Base-by-base conservation (phyloP, 2,888 invertebrate species). In the Lucinisca nassula region DNA sequence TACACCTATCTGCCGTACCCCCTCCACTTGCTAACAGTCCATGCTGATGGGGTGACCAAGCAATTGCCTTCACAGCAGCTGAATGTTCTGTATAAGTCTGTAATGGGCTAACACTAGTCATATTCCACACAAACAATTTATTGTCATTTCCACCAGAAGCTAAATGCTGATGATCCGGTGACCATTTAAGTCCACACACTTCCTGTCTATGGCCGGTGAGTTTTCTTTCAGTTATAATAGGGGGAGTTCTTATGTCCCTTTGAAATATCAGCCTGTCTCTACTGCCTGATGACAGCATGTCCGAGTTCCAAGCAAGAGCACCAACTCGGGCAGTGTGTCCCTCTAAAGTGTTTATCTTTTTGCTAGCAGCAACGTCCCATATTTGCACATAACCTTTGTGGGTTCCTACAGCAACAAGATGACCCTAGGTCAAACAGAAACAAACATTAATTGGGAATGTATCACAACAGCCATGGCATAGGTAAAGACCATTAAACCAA, bases 121-220 rank as follows among this genome's bases (percentile, higher is more conserved):
- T 97, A 95, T 97, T 97, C 99, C 99, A 99, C 10, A 99, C 98
- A 96, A 98, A 98, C 78, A 99, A 97, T 94, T 98, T 98, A 97
- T 99, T 99, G 96, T 99, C 99, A 96, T 99, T 99, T 80, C 99
- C 99, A 49, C 99, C 99, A 49, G 99, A 99, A 0, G 99, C 99
- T 81, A 99, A 97, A 95, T 98, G 98, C 96, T 99, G 98, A 93
- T 98, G 98, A 96, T 99, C 99, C 0, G 99, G 99, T 0, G 99
- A 99, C 99, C 99, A 99, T 96, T 99, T 99, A 74, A 99, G 97
- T 0, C 99, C 99, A 97, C 99, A 99, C 79, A 97, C 97, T 97
- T 99, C 99, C 96, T 99, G 99, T 76, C 98, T 97, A 95, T 99
- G 99, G 0, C 98, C 98, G 51, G 98, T 98, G n/a, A 99, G 97